Evolutionary conservation across 2,113 vertebrate genomes (phyloP).

Genomic region (Numenius arquata): DNA sequence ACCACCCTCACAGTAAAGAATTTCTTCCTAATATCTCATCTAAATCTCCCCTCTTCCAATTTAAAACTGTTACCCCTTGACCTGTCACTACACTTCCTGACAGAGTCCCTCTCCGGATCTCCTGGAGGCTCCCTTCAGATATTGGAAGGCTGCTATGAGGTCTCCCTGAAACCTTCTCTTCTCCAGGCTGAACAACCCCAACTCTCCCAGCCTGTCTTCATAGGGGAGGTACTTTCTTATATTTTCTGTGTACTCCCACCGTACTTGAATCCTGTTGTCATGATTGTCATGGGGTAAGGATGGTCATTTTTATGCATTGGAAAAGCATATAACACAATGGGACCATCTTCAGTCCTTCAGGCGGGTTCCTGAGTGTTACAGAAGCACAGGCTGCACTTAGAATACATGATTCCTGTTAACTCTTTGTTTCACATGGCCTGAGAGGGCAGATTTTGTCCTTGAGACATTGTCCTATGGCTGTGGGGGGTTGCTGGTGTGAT

Average conservation of each 20-base stretch:
- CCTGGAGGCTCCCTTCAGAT: no score
- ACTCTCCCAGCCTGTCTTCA: no score
- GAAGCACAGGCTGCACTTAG: not conserved
- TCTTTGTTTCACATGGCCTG: not conserved
- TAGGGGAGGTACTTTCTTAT: not conserved
- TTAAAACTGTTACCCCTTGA: no score
- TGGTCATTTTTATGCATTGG: not conserved
- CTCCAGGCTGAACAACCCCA: no score
- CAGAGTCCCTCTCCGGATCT: no score
- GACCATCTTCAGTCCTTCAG: not conserved
- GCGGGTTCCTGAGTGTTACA: not conserved
- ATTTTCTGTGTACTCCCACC: not conserved
- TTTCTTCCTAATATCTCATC: no score
- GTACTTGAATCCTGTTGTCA: not conserved
- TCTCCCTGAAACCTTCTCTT: no score
- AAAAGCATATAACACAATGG: not conserved
- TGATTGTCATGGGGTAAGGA: not conserved
- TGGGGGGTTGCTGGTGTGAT: not conserved
- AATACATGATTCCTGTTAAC: rapidly evolving
- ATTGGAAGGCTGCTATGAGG: no score
- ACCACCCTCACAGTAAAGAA: no score
- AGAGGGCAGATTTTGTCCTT: not conserved
- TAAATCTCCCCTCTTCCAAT: no score
- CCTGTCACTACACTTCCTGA: no score
- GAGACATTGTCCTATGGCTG: not conserved